Conservation (phyloP, 92 coral and sea anemone species). For the Zoanthus solanderi region DNA sequence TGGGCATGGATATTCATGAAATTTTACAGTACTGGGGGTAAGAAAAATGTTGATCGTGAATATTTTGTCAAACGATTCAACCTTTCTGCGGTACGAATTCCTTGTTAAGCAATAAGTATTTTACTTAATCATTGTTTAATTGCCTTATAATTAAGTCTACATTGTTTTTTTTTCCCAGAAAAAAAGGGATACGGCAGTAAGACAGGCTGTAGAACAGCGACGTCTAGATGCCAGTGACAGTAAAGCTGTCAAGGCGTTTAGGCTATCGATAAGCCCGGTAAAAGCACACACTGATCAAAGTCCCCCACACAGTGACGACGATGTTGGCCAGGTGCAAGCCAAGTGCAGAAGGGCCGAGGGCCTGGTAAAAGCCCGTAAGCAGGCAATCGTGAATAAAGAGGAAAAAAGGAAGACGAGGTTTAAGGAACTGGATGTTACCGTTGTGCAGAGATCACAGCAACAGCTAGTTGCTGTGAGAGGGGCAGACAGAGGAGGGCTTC, state of each 20-base stretch:
- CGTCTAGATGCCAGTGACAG: not conserved
- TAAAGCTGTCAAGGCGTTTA: not conserved
- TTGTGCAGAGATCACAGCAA: not conserved
- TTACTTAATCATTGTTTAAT: not conserved
- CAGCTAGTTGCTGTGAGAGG: not conserved
- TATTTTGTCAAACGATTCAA: constrained; percentile 1
- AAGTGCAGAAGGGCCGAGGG: not conserved
- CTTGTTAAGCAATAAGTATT: not conserved
- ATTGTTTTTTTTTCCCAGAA: not conserved
- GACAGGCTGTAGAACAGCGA: not conserved
- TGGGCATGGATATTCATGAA: not conserved
- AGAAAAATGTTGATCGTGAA: not conserved
- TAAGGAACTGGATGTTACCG: not conserved
- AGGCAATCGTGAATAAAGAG: not conserved
- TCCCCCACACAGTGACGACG: constrained; percentile 4
- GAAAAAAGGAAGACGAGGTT: not conserved
- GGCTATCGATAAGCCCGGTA: not conserved
- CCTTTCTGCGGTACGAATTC: not conserved
- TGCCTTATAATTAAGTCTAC: not conserved
- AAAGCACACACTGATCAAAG: not conserved
- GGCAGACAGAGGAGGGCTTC: not conserved
- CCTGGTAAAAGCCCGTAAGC: constrained; percentile 2
- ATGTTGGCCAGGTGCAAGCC: not conserved
- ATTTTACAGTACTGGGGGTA: not conserved
- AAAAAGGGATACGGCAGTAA: constrained; percentile 1